Conservation (phyloP, 2,797 vertebrate genomes). For the Sebastolobus alascanus region DNA sequence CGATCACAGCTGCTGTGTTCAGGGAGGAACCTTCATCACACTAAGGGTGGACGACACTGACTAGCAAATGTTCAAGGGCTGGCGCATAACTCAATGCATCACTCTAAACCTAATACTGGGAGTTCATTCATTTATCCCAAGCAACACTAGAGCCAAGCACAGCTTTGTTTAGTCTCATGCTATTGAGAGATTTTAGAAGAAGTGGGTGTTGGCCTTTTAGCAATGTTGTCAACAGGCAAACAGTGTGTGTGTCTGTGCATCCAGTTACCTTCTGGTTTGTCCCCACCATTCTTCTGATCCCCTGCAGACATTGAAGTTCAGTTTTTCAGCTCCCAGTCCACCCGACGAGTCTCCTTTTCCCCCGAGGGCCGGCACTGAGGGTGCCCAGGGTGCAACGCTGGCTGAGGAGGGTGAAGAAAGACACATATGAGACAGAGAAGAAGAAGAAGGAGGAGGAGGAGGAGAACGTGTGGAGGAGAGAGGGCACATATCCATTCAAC, state of each 20-base stretch:
- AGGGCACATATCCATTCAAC: constrained; percentile 77
- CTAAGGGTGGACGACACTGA: neutral
- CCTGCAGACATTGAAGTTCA: constrained; percentile 85
- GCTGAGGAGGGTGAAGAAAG: constrained; percentile 42
- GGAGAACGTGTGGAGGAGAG: constrained; percentile 61
- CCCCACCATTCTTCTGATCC: constrained; percentile 76
- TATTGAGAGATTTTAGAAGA: constrained; percentile 16
- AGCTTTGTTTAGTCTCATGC: constrained; percentile 23
- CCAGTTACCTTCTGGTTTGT: constrained; percentile 80
- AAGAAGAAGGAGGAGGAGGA: constrained; percentile 31
- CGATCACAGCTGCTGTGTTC: neutral
- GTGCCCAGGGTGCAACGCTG: constrained; percentile 36
- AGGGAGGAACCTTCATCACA: constrained; percentile 9
- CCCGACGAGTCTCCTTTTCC: constrained; percentile 59
- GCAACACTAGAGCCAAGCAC: neutral
- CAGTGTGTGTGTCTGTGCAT: constrained; percentile 32
- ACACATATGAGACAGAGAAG: constrained; percentile 32
- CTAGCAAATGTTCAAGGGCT: neutral
- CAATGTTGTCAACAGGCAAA: constrained; percentile 29
- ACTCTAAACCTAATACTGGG: neutral
- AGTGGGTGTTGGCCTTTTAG: constrained; percentile 60
- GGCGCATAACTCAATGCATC: neutral
- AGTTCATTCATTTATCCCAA: constrained; percentile 45
- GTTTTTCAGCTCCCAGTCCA: constrained; percentile 65
- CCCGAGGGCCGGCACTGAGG: constrained; percentile 59